Conservation (phyloP, 92 coral and sea anemone species). For the Scolanthus callimorphus region DNA sequence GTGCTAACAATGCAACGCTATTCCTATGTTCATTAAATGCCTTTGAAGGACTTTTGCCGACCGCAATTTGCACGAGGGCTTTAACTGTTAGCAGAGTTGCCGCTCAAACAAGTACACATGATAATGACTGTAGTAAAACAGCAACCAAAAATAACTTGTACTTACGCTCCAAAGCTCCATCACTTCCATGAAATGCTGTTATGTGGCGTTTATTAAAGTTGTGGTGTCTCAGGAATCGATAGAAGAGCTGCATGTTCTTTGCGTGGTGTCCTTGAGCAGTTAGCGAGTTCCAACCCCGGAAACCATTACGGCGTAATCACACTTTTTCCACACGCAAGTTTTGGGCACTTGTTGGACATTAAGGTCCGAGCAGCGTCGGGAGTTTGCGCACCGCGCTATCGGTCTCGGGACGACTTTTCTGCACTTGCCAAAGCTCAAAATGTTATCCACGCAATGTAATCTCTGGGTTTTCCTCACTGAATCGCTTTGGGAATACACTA, state of each 20-base stretch:
- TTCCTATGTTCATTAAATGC: slow-evolving; percentile 53
- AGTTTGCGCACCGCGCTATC: slow-evolving; percentile 55
- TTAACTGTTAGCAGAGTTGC: slow-evolving; percentile 31
- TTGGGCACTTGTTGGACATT: slow-evolving; percentile 14
- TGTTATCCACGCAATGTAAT: slow-evolving; percentile 53
- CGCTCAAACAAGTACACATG: too few species aligned
- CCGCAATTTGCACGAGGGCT: slow-evolving; percentile 61
- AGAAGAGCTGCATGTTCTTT: slow-evolving; percentile 61
- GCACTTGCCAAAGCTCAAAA: slow-evolving; percentile 71
- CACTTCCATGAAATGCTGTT: slow-evolving; percentile 79
- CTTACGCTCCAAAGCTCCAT: slow-evolving; percentile 83
- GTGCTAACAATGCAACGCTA: slow-evolving; percentile 54
- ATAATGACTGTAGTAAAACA: too few species aligned
- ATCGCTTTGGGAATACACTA: slow-evolving; percentile 52
- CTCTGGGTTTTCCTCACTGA: slow-evolving; percentile 41
- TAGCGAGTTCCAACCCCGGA: slow-evolving; percentile 86
- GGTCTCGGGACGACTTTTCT: slow-evolving; percentile 12
- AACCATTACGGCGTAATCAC: slow-evolving; percentile 84
- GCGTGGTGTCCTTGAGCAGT: slow-evolving; percentile 66
- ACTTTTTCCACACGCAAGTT: slow-evolving; percentile 49
- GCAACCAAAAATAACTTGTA: too few species aligned
- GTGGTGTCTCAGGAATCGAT: slow-evolving; percentile 60
- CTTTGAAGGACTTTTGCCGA: slow-evolving; percentile 78
- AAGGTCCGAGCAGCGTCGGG: slow-evolving; percentile 59
- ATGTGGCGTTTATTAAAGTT: slow-evolving; percentile 69